Evolutionary conservation across 2,888 invertebrate genomes (phyloP).

Genomic region (Caenorhabditis imperialis): DNA sequence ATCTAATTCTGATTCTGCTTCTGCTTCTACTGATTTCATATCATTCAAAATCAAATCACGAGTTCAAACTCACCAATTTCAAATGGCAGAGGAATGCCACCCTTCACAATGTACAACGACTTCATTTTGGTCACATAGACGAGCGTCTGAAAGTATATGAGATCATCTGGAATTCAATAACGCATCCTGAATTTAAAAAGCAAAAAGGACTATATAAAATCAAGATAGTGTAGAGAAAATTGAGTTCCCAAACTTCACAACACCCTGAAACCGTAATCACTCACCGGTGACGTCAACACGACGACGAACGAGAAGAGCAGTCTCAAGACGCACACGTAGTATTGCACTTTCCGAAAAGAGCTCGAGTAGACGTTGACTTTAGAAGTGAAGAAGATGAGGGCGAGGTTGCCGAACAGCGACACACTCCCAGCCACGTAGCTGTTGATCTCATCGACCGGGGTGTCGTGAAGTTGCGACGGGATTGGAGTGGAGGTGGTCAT

Average conservation of each 20-base stretch:
- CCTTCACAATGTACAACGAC: slow-evolving; percentile 46
- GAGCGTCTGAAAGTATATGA: slow-evolving; percentile 25
- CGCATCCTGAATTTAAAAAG: too few species aligned
- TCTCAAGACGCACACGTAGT: slow-evolving; percentile 19
- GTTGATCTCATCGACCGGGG: slow-evolving; percentile 23
- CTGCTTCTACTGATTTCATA: too few species aligned
- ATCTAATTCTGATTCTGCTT: too few species aligned
- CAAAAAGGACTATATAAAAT: too few species aligned
- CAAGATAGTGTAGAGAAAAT: too few species aligned
- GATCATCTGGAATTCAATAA: background rate
- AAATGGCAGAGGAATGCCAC: slow-evolving; percentile 44
- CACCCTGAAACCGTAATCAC: too few species aligned
- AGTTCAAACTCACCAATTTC: slow-evolving; percentile 9
- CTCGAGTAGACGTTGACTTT: slow-evolving; percentile 36
- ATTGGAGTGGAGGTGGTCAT: slow-evolving; percentile 1
- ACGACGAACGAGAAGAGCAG: slow-evolving; percentile 26
- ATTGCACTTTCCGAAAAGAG: slow-evolving; percentile 24
- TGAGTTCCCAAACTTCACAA: too few species aligned
- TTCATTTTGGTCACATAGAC: slow-evolving; percentile 42
- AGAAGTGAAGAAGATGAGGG: slow-evolving; percentile 24
- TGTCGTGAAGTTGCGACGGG: slow-evolving; percentile 5
- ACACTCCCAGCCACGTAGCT: slow-evolving; percentile 23
- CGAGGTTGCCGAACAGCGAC: slow-evolving; percentile 31
- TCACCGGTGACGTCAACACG: slow-evolving; percentile 40
- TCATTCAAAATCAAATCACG: too few species aligned